Base-by-base conservation (phyloP, 2,797 vertebrate genomes). In the Tenualosa ilisha region DNA sequence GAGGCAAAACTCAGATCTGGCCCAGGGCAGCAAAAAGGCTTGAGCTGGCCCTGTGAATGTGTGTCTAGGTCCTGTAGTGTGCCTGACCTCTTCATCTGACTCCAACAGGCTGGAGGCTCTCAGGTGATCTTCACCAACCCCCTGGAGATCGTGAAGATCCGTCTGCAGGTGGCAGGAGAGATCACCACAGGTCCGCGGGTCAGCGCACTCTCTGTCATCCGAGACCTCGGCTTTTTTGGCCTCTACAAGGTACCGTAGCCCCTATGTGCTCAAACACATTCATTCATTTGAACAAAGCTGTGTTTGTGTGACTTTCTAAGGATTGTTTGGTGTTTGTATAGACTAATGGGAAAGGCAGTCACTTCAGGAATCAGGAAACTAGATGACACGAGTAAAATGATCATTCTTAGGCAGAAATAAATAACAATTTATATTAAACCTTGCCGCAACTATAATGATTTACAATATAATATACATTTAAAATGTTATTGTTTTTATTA, bases 71-170 rank as follows among this genome's bases (percentile, higher is more conserved):
- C 72, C 37, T 22, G 40, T 79, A 20, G 72, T 5, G 6, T 43
- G 17, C 31, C 15, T 72, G 65, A 72, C 26, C 65, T 72, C 37
- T 20, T 40, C 37, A 20, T 82, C 20, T 83, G 43, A 22, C 89
- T 84, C 88, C 85, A 85, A 83, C 93, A 98, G 97, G 97, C 97
- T 61, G 96, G 96, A 85, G 96, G 95, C 83, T 98, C 97, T 84
- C 97, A 97, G 92, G 97, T 97, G 87, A 97, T 97, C 91, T 97
- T 98, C 92, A 97, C 97, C 87, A 97, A 97, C 90, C 97, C 97
- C n/a, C 87, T 98, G 93, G 97, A 97, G 94, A 98, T 98, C 15
- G 97, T 97, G 87, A 98, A 97, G 94, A 97, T 98, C 91, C 95
- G 96, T 84, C 93, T 97, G 90, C 97, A 98, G 87, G 97, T 98